Base-by-base conservation (phyloP, 2,113 vertebrate species). In the Nothocercus julius region DNA sequence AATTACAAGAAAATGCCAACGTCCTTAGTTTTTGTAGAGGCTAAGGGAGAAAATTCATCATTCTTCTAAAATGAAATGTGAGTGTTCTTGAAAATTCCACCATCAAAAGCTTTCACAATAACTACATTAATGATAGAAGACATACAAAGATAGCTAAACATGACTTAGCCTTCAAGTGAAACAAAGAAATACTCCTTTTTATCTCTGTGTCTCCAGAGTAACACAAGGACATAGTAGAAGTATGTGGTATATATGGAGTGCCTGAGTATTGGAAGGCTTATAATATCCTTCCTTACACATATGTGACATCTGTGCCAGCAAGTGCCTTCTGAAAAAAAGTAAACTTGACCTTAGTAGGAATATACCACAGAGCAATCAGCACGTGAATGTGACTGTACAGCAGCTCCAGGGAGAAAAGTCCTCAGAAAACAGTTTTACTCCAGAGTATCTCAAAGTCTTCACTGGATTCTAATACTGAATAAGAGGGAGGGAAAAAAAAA, bases 371-470 rank as follows among this genome's bases (percentile, higher is more conserved):
- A 8, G 21, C 9, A 68, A 18, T 32, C 20, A 61, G 63, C 13
- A 42, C 45, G 5, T 45, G 18, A 61, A 80, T 32, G 12, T 45
- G 25, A 86, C 17, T 0, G 0, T 32, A 30, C 24, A 79, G 30
- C 38, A 86, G 28, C 25, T 81, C 28, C 9, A 47, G 59, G 34
- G 44, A 92, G 8, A n/a, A 86, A 89, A 86, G 34, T 13, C 14
- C 14, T 44, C 30, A 24, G n/a, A 90, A 83, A 83, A 5, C 6
- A 18, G 73, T 81, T 61, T 6, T 9, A 69, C 47, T 89, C 34
- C 36, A 45, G 38, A 64, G 59, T 10, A 56, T 10, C 87, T 82
- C 53, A 68, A 67, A 76, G 34, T 11, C 9, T 82, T 76, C 51
- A 59, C 7, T 64, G 34, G 3, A 51, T 68, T 20, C 32, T 73